A percentile compares a stretch with the other conserved stretches of the same genome.
phyloP scores from a whole-genome alignment of 2,888 invertebrate genomes.

The Hanleya hanleyi region DNA sequence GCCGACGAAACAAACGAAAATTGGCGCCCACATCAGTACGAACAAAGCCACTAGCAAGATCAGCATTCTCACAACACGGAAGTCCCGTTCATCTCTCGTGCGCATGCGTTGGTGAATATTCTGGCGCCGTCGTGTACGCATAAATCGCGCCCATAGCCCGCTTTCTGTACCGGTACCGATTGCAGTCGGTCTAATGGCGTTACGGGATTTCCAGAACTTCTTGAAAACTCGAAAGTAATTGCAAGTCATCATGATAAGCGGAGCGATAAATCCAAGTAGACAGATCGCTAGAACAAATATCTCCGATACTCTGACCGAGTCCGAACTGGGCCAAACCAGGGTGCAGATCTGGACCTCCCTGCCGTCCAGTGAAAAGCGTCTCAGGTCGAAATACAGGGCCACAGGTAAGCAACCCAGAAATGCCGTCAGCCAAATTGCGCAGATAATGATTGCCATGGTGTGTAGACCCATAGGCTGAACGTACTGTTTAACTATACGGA shows the following conservation, averaged over 20 bases:
- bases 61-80: slow-evolving; percentile 49
- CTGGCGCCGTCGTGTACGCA: too few relatives aligned
- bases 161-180: not conserved
- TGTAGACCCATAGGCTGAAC: slow-evolving; percentile 36
- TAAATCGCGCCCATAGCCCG: not conserved
- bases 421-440: slow-evolving; percentile 43
- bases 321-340: slow-evolving; percentile 51
- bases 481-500: slow-evolving; percentile 43
- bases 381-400: slow-evolving; percentile 47
- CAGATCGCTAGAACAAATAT: slow-evolving; percentile 37
- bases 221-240: slow-evolving; percentile 51
- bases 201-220: slow-evolving; percentile 38
- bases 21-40: slow-evolving; percentile 53
- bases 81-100: slow-evolving; percentile 36
- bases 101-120: not conserved
- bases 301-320: slow-evolving; percentile 29
- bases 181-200: slow-evolving; percentile 23
- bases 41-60: slow-evolving; percentile 52
- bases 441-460: slow-evolving; percentile 37
- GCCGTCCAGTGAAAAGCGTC: slow-evolving; percentile 33
- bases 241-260: slow-evolving; percentile 40
- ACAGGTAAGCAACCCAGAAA: slow-evolving; percentile 43
- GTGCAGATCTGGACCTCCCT: slow-evolving; percentile 48
- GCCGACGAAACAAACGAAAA: slow-evolving; percentile 48
- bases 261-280: slow-evolving; percentile 43